Percentiles rank a stretch among this genome's conserved stretches.
These are phyloP conservation scores for Natator depressus DNA, from an alignment of 2,113 vertebrate species.

Conservation along the genomic window DNA sequence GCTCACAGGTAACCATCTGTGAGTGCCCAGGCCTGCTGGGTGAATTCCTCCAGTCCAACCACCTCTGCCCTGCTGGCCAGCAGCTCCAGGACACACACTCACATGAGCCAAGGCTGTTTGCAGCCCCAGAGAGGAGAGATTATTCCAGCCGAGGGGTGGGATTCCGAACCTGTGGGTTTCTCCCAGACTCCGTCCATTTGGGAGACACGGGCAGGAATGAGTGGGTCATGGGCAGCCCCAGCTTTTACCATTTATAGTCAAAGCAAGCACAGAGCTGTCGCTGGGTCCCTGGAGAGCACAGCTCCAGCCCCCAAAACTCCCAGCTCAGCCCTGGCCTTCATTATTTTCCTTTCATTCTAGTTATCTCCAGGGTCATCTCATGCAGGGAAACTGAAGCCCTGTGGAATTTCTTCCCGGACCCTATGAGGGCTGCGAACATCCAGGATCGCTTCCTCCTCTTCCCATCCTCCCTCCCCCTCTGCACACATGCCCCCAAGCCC, in stretches of 20 bases:
- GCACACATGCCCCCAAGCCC: fast-evolving
- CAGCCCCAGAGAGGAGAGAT: not conserved
- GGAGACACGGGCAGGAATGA: conserved; percentile 43
- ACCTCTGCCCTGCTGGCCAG: not conserved
- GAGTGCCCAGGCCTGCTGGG: fast-evolving
- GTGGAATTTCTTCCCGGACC: conserved; percentile 23
- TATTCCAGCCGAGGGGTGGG: not conserved
- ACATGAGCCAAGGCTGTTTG: not conserved
- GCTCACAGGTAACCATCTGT: not conserved
- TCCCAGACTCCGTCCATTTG: conserved; percentile 45
- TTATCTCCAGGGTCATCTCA: conserved; percentile 60
- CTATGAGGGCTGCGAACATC: fast-evolving
- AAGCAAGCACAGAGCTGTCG: conserved; percentile 46
- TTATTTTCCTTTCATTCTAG: conserved; percentile 54
- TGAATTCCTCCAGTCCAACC: not conserved
- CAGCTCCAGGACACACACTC: fast-evolving
- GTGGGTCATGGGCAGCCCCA: conserved; percentile 48
- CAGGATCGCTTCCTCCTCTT: not conserved
- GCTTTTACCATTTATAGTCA: conserved; percentile 75
- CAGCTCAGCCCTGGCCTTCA: conserved; percentile 30
- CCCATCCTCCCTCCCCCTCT: not conserved
- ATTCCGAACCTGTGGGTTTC: conserved; percentile 54
- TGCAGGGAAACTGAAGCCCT: conserved; percentile 18
- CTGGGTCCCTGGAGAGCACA: conserved; percentile 34
- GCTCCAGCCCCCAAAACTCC: conserved; percentile 51